phyloP scores from a whole-genome alignment of 2,888 invertebrate genomes.

The Harpalus rubripes region DNA sequence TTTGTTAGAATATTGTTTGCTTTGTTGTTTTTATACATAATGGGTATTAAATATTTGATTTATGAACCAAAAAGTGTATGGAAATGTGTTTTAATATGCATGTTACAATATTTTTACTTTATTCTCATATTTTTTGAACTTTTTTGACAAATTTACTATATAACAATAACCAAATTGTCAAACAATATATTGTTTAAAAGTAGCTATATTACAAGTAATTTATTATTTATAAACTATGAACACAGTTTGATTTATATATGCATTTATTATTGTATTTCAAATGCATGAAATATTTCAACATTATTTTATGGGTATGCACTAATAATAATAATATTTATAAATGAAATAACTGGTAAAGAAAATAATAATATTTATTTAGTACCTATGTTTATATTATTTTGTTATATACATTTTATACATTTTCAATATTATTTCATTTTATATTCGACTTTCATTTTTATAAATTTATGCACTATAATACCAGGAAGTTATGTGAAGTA shows the following conservation, averaged over 20 bases:
- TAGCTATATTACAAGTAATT: not conserved
- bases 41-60: not conserved
- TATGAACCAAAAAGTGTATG: not conserved
- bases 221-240: not conserved
- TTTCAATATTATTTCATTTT: not conserved
- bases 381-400: too few relatives aligned
- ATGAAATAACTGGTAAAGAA: not conserved
- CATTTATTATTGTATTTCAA: not conserved
- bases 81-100: not conserved
- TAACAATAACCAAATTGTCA: not conserved
- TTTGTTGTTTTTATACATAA: not conserved
- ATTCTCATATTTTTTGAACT: too few relatives aligned
- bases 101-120: too few relatives aligned
- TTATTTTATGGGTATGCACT: not conserved
- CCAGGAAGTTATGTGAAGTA: not conserved
- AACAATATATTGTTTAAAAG: not conserved
- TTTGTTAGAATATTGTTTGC: conserved; percentile 37
- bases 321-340: not conserved
- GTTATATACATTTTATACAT: not conserved
- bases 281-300: not conserved
- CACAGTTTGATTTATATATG: not conserved
- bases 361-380: too few relatives aligned
- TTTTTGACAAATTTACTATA: too few relatives aligned
- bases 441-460: not conserved
- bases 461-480: not conserved